Conservation (phyloP, 1,140 invertebrate species). For the Drosophila kohkoa region DNA sequence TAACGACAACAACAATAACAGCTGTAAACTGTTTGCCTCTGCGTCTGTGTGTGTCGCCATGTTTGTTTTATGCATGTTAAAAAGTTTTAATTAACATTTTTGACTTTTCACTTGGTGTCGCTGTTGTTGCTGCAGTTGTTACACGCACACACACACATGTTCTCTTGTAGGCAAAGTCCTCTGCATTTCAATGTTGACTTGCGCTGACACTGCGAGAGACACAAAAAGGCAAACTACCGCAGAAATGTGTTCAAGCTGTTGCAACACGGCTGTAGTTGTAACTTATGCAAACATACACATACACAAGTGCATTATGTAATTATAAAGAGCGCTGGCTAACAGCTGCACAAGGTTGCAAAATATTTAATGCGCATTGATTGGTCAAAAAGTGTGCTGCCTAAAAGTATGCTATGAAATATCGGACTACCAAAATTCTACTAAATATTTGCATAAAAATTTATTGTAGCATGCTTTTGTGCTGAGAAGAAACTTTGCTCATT, state of each 20-base stretch:
- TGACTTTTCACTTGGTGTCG: conserved; percentile 69
- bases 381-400: neutral
- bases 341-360: neutral
- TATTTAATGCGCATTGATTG: neutral
- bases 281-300: conserved; percentile 9
- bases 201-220: conserved; percentile 63
- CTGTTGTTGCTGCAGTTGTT: conserved; percentile 31
- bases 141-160: conserved; percentile 13
- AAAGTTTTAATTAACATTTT: conserved; percentile 83
- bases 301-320: conserved; percentile 8
- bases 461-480: conserved; percentile 16
- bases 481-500: neutral
- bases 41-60: conserved; percentile 40
- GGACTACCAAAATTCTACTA: too few relatives aligned
- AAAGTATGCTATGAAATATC: conserved; percentile 10
- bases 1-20: conserved; percentile 48
- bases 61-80: conserved; percentile 79
- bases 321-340: neutral
- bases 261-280: conserved; percentile 34
- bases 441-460: neutral
- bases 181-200: conserved; percentile 71
- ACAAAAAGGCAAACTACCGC: conserved; percentile 28
- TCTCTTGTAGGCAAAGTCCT: conserved; percentile 24
- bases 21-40: conserved; percentile 48
- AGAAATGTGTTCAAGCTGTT: conserved; percentile 46